Evolutionary conservation across 2,113 vertebrate species (phyloP).

Genomic region (Tyto alba): DNA sequence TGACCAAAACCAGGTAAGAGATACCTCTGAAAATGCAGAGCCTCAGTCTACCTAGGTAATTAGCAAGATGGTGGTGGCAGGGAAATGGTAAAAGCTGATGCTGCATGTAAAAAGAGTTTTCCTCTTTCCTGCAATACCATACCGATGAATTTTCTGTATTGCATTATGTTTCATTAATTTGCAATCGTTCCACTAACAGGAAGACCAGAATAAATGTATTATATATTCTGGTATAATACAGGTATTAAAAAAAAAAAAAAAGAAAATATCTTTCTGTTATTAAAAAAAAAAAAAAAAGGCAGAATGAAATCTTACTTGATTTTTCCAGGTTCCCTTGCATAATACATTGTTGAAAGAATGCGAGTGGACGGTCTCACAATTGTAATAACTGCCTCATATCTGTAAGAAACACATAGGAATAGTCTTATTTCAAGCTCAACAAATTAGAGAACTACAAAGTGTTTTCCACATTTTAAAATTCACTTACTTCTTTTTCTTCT

Average conservation of each 20-base stretch:
- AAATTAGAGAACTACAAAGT: background rate
- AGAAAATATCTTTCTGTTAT: background rate
- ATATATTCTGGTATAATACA: background rate
- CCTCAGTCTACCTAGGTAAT: background rate
- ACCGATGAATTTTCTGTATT: background rate
- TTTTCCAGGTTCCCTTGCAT: conserved; percentile 95
- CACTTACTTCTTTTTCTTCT: conserved; percentile 98
- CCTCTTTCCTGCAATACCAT: background rate
- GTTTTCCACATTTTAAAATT: background rate
- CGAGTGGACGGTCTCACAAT: conserved; percentile 90
- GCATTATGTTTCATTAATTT: background rate
- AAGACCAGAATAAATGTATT: background rate
- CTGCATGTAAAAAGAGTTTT: background rate
- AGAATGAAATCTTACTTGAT: conserved; percentile 82
- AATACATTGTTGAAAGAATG: conserved; percentile 97
- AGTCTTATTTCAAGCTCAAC: background rate
- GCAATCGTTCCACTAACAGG: background rate
- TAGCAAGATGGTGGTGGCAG: background rate
- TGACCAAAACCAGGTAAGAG: background rate
- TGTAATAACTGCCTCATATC: conserved; percentile 88
- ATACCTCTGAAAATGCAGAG: background rate
- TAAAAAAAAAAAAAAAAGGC: conserved; percentile 8
- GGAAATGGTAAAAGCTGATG: background rate
- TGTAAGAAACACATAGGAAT: conserved; percentile 47
- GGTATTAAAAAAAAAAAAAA: background rate